Evolutionary conservation across 2,888 invertebrate species (phyloP).

Genomic region (Lobophora halterata): DNA sequence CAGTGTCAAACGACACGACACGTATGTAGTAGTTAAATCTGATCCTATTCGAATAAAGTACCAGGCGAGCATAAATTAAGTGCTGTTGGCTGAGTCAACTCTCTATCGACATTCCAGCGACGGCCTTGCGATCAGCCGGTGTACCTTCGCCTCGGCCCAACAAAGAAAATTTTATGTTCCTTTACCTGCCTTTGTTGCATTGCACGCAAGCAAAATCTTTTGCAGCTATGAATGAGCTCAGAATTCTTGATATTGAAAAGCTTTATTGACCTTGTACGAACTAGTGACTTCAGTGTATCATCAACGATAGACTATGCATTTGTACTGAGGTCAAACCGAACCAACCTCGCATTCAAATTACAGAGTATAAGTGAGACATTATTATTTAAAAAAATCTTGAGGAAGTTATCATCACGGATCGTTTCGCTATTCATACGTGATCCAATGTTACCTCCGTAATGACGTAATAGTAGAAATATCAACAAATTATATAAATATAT

Average conservation of each 20-base stretch:
- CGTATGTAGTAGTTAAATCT: constrained; percentile 28
- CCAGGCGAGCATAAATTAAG: constrained; percentile 47
- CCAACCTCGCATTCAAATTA: constrained; percentile 20
- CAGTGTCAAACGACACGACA: too few relatives aligned
- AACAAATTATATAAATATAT: too few relatives aligned
- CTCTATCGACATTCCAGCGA: constrained; percentile 61
- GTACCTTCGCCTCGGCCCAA: constrained; percentile 36
- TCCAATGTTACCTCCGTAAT: constrained; percentile 8
- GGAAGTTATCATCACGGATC: constrained; percentile 11
- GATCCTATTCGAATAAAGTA: constrained; percentile 27
- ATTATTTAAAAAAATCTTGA: constrained; percentile 11
- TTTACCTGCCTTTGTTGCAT: constrained; percentile 33
- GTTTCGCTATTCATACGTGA: constrained; percentile 2
- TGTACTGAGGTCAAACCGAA: constrained; percentile 15
- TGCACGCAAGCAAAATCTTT: constrained; percentile 16
- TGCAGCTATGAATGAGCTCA: constrained; percentile 19
- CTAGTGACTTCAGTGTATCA: constrained; percentile 3
- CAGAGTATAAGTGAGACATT: constrained; percentile 9
- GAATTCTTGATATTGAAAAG: constrained; percentile 16
- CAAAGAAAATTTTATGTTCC: constrained; percentile 28
- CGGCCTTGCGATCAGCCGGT: constrained; percentile 52
- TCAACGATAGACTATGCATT: constrained; percentile 6
- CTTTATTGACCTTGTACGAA: constrained; percentile 17
- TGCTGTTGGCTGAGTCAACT: constrained; percentile 49
- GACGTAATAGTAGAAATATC: constrained; percentile 13